Conservation (phyloP, 1,140 invertebrate genomes). For the Fopius arisanus region DNA sequence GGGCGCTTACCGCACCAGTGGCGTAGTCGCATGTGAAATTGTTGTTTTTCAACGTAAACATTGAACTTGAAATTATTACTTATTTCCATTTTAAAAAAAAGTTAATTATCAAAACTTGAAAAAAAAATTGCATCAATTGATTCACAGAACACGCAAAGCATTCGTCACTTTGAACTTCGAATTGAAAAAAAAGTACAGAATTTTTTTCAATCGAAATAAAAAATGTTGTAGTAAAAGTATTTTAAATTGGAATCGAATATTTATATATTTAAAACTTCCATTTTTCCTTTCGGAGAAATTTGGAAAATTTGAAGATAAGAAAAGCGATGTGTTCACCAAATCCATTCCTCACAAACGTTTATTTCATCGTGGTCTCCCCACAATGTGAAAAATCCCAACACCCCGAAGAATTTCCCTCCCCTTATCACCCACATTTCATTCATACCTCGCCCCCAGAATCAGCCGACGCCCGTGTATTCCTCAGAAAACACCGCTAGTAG, state of each 20-base stretch:
- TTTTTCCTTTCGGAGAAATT: not conserved
- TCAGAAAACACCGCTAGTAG: conserved; percentile 55
- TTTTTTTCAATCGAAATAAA: too few relatives aligned
- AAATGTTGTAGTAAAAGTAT: too few relatives aligned
- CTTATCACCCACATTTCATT: conserved; percentile 34
- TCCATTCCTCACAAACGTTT: not conserved
- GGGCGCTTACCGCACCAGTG: conserved; percentile 46
- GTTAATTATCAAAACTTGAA: not conserved
- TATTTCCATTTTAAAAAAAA: not conserved
- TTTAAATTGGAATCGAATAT: too few relatives aligned
- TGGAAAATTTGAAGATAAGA: not conserved
- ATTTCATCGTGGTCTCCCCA: not conserved
- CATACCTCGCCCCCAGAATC: conserved; percentile 35
- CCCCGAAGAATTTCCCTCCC: not conserved
- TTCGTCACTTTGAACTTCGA: too few relatives aligned
- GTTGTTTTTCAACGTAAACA: conserved; percentile 15
- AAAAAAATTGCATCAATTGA: not conserved
- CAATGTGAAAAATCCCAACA: not conserved
- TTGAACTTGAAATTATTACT: not conserved
- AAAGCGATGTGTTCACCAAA: not conserved
- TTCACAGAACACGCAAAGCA: too few relatives aligned
- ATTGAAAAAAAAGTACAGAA: too few relatives aligned
- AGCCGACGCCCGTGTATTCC: conserved; percentile 56
- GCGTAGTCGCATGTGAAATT: conserved; percentile 42
- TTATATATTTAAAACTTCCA: too few relatives aligned